Conservation (phyloP, 2,113 vertebrate species). For the Dipodomys stephensi region DNA sequence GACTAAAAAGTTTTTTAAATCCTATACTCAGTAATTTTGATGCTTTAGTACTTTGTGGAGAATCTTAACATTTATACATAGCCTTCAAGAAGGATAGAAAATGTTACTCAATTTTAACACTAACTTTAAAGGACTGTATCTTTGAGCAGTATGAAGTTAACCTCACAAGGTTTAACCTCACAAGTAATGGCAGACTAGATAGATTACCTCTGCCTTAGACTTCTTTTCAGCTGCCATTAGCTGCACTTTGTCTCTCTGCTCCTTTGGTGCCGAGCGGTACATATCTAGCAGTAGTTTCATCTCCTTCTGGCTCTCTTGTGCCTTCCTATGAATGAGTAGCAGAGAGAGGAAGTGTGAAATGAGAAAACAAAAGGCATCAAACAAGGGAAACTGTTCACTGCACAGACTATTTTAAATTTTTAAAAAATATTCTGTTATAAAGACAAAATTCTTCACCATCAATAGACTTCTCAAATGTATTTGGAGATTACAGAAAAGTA, state of each 20-base stretch:
- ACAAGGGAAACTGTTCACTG: not conserved
- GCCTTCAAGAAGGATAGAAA: slow-evolving; percentile 20
- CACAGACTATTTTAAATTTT: not conserved
- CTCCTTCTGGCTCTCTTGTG: slow-evolving; percentile 97
- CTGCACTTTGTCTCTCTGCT: slow-evolving; percentile 98
- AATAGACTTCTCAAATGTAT: not conserved
- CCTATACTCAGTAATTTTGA: not conserved
- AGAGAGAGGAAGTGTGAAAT: not conserved
- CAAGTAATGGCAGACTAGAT: not conserved
- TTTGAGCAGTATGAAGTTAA: not conserved
- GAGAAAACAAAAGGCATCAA: slow-evolving; percentile 44
- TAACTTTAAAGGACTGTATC: slow-evolving; percentile 17
- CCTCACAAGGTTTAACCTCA: not conserved
- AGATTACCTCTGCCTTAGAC: slow-evolving; percentile 94
- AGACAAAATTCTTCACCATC: not conserved
- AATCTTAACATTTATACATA: slow-evolving; percentile 7
- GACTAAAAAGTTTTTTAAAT: not conserved
- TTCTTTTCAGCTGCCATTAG: slow-evolving; percentile 99
- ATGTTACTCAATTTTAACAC: slow-evolving; percentile 36
- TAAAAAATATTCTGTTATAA: not conserved
- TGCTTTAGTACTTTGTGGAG: not conserved
- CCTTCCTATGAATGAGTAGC: slow-evolving; percentile 88
- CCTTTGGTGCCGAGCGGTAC: slow-evolving; percentile 98
- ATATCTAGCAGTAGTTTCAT: slow-evolving; percentile 98
- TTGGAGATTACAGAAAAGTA: not conserved